Evolutionary conservation across 2,113 vertebrate species (phyloP), one percentile per base, ranked within the genome.

Genomic region (Genyomyrus donnyi): DNA sequence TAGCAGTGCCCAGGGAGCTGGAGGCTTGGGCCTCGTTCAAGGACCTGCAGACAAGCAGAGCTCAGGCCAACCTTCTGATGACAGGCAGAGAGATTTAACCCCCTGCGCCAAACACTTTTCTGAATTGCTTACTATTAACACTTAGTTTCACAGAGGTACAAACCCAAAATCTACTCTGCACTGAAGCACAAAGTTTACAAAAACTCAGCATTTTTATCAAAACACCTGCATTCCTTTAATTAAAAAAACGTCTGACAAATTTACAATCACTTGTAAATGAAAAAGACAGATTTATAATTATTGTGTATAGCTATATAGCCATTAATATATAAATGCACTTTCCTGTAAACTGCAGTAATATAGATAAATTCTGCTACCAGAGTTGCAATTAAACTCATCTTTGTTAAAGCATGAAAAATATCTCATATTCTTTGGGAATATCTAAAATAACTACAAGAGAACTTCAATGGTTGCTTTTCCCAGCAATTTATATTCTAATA

Each of bases 371-470:
- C 48, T 86, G 84, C 84, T 50, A 86, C 21, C n/a, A 27, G 84
- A 27, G 84, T 86, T 86, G 45, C 5, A 86, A 86, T 86, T 27
- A 50, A 86, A 86, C 84, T 56, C 42, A 88, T 10, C 1, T n/a
- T 70, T 66, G 35, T 74, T 50, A 74, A 77, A 80, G 17, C 5
- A 45, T 89, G 27, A 80, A 19, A 31, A 49, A 31, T 66, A 77
- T 31, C n/a, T 39, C 46, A 39, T 89, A 89, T 52, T 89, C 62
- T 48, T 49, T 27, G 58, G 42, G 45, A 89, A 89, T 77, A 49
- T 50, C 39, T 88, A 42, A 48, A 85, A n/a, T 85, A 83, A 83
- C 7, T 13, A n/a, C 19, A 45, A 46, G 17, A 85, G 21, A 85
- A 48, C 19, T 85, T 85, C 11, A 70, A 66, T 4, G 58, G 13